Evolutionary conservation across 2,888 invertebrate species (phyloP), one percentile per base, ranked within the genome.

Genomic region (Heliconius cydno): DNA sequence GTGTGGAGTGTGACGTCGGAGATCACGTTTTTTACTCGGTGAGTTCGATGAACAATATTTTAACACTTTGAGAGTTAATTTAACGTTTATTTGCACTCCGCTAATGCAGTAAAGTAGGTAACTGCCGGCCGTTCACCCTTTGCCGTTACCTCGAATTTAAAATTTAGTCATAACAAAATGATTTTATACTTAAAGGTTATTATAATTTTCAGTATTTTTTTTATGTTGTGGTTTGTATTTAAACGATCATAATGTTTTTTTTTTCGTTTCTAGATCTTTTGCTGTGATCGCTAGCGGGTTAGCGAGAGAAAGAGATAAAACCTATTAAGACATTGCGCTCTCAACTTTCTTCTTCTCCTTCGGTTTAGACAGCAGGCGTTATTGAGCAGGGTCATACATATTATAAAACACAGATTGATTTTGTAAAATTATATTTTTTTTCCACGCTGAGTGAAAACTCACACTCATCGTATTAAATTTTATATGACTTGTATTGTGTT

Each of bases 41-140:
- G 15, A 68, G 41, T 68, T 73, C 76, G 67, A 65, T 74, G 76
- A 77, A 76, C 81, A 80, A 81, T 82, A 81, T 79, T 82, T 81
- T 82, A 81, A 76, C 82, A 81, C 79, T 68, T 82, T 63, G 68
- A 38, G 60, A 79, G 79, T 70, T 78, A 78, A 77, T 82, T 83
- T 81, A 82, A 78, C 80, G 79, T 73, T 78, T 79, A 75, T 82
- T 82, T 70, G 66, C 79, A 72, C 78, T 60, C 72, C 63, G 65
- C 77, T 76, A 79, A 79, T 79, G 77, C 78, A 67, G 52, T 38
- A 76, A 80, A 80, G 80, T 80, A 78, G 80, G 80, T 78, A 76
- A 78, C 78, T 28, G 57, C 30, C 57, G 80, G 66, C 41, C 80
- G 34, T 80, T 78, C 78, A 80, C 80, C 75, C 46, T 57, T 71